These are phyloP conservation scores for Leptinotarsa tumamoca DNA, from an alignment of 2,888 invertebrate genomes.

Conservation along the genomic window DNA sequence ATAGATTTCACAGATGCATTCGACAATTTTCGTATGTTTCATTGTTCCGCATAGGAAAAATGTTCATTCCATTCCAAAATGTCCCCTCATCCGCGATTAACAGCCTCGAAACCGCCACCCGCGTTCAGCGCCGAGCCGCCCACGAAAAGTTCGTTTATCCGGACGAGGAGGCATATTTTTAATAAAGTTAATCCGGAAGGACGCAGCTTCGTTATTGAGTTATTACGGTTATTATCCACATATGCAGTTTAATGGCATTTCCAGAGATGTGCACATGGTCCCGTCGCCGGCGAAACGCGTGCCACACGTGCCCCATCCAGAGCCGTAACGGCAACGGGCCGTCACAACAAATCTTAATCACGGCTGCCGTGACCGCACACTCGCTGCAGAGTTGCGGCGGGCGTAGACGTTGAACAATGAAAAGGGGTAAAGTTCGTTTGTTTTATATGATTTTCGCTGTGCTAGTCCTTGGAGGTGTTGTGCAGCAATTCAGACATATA, in stretches of 20 bases:
- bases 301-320: slow-evolving; percentile 38
- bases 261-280: slow-evolving; percentile 41
- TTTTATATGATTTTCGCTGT: not conserved
- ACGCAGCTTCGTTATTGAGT: slow-evolving; percentile 40
- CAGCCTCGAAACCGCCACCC: slow-evolving; percentile 3
- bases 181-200: slow-evolving; percentile 41
- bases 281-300: slow-evolving; percentile 35
- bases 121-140: slow-evolving; percentile 17
- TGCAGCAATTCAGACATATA: no score
- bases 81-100: not conserved
- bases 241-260: slow-evolving; percentile 48
- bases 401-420: not conserved
- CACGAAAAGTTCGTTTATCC: slow-evolving; percentile 18
- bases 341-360: slow-evolving; percentile 42
- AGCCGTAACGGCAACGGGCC: slow-evolving; percentile 32
- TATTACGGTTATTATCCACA: slow-evolving; percentile 45
- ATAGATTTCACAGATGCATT: no score
- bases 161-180: slow-evolving; percentile 32
- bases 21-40: no score
- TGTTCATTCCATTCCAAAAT: no score
- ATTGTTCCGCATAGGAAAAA: no score
- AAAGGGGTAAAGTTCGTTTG: not conserved
- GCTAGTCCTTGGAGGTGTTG: no score
- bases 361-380: slow-evolving; percentile 34
- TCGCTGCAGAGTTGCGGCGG: not conserved